Evolutionary conservation across 2,888 invertebrate species (phyloP).

Genomic region (Dysmachus trigonus): DNA sequence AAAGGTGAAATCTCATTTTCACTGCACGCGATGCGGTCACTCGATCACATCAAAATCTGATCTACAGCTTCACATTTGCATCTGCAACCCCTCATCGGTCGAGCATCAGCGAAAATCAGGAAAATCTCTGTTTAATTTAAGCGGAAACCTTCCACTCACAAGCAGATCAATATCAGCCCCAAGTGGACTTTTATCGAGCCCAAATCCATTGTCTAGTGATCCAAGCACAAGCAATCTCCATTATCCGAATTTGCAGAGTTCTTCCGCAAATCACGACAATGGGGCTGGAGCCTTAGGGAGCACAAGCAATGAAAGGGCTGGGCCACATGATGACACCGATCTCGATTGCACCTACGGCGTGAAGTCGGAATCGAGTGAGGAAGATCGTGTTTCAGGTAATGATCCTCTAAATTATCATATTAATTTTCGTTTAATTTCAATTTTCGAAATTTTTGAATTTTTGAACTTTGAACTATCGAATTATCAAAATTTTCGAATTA

Average conservation of each 20-base stretch:
- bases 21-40: constrained; percentile 78
- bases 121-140: background rate
- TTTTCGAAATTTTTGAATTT: background rate
- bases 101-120: background rate
- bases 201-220: background rate
- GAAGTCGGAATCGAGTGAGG: constrained; percentile 50
- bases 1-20: constrained; percentile 78
- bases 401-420: background rate
- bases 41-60: constrained; percentile 68
- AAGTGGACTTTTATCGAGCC: background rate
- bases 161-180: background rate
- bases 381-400: constrained; percentile 55
- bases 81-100: constrained; percentile 8
- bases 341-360: constrained; percentile 36
- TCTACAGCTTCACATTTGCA: constrained; percentile 44
- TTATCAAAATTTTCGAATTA: no score
- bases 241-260: background rate
- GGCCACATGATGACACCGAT: constrained; percentile 28
- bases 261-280: background rate
- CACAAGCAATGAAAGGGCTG: background rate
- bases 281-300: background rate
- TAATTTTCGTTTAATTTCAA: background rate
- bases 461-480: no score
- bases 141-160: background rate
- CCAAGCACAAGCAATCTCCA: background rate